phyloP scores from a whole-genome alignment of 2,113 vertebrate species.

The Aptenodytes forsteri region DNA sequence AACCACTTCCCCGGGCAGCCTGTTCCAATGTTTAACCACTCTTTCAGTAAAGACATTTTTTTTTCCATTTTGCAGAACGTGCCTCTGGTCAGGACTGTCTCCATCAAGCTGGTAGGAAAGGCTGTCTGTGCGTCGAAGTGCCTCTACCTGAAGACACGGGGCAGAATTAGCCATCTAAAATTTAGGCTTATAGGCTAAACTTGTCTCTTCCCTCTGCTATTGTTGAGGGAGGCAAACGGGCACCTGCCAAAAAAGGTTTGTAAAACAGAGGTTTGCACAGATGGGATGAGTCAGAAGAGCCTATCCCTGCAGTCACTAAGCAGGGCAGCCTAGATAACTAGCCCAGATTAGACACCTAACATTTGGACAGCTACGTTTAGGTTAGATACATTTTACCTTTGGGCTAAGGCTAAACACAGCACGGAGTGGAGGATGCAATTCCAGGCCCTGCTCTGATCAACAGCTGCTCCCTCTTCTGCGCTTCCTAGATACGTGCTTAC shows the following conservation, averaged over 20 bases:
- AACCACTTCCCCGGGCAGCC: too few relatives aligned
- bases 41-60: too few relatives aligned
- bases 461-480: neutral
- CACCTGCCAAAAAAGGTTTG: neutral
- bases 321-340: neutral
- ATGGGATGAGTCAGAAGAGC: neutral
- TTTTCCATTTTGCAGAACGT: neutral
- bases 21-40: too few relatives aligned
- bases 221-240: neutral
- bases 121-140: neutral
- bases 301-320: neutral
- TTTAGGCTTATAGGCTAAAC: neutral
- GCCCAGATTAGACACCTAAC: neutral
- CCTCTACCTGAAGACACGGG: neutral
- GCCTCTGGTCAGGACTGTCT: neutral
- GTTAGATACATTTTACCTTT: neutral
- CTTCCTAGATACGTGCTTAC: neutral
- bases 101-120: neutral
- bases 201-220: neutral
- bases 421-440: neutral
- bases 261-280: neutral
- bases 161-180: neutral
- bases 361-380: accelerated
- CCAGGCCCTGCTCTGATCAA: neutral
- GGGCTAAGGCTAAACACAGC: neutral